These are phyloP conservation scores for Odontothrips loti DNA, from an alignment of 2,888 invertebrate genomes.

Conservation along the genomic window DNA sequence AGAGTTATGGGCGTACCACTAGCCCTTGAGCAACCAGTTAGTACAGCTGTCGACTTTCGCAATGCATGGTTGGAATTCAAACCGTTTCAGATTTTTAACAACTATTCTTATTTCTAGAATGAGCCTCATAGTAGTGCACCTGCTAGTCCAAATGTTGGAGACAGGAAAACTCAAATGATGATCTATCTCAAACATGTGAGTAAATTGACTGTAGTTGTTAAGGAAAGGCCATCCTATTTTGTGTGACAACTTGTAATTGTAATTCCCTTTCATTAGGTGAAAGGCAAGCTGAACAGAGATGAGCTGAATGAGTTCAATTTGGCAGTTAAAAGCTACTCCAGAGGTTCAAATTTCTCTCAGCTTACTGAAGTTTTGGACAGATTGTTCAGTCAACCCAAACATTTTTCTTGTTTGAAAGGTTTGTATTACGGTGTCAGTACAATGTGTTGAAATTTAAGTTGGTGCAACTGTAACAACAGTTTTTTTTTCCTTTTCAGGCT, in stretches of 20 bases:
- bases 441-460: background rate
- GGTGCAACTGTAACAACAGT: background rate
- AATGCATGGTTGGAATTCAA: background rate
- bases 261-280: background rate
- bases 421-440: background rate
- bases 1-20: background rate
- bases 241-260: background rate
- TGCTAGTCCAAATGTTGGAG: background rate
- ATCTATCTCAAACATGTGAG: background rate
- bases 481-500: background rate
- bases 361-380: background rate
- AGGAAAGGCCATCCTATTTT: too few species aligned
- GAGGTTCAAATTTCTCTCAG: background rate
- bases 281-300: background rate
- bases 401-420: background rate
- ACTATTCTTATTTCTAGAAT: background rate
- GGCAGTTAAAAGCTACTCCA: background rate
- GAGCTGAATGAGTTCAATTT: background rate
- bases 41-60: background rate
- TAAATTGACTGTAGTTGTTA: background rate
- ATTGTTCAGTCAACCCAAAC: background rate
- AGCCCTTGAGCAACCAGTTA: background rate
- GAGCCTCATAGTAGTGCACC: background rate
- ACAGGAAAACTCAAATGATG: background rate
- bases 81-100: background rate